Conservation (phyloP, 1,140 invertebrate species). For the Drosophila nigrodunni region DNA sequence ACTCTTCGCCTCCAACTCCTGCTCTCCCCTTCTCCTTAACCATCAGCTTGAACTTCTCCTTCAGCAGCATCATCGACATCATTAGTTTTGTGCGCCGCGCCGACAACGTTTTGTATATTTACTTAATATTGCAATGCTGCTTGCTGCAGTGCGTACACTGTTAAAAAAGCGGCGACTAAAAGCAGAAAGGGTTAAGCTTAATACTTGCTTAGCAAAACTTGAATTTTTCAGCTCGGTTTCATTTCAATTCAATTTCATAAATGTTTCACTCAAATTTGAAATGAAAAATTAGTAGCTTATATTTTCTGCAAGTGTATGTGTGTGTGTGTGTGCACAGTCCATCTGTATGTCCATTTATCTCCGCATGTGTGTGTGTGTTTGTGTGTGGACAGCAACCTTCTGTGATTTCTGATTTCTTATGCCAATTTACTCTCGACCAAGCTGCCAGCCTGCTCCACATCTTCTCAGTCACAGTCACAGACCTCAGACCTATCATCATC, state of each 20-base stretch:
- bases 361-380: constrained; percentile 36
- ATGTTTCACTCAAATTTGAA: too few species aligned
- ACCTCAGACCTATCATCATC: constrained; percentile 43
- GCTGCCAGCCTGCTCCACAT: constrained; percentile 64
- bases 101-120: constrained; percentile 83
- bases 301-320: neutral
- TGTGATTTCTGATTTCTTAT: constrained; percentile 83
- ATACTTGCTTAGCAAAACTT: too few species aligned
- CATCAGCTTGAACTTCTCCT: constrained; percentile 29
- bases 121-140: constrained; percentile 77
- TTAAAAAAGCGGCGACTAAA: too few species aligned
- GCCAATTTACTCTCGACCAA: constrained; percentile 71
- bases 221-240: too few species aligned
- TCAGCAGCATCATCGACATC: constrained; percentile 70
- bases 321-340: constrained; percentile 15
- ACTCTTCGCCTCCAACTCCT: constrained; percentile 6
- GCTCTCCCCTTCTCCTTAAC: neutral
- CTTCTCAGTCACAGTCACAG: constrained; percentile 20
- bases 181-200: too few species aligned
- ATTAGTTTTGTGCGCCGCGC: constrained; percentile 82
- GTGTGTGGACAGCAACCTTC: constrained; percentile 65
- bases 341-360: constrained; percentile 56
- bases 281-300: too few species aligned
- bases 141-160: neutral
- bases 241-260: too few species aligned